phyloP scores from a whole-genome alignment of 2,113 vertebrate genomes.

The Nansenia antarctica region DNA sequence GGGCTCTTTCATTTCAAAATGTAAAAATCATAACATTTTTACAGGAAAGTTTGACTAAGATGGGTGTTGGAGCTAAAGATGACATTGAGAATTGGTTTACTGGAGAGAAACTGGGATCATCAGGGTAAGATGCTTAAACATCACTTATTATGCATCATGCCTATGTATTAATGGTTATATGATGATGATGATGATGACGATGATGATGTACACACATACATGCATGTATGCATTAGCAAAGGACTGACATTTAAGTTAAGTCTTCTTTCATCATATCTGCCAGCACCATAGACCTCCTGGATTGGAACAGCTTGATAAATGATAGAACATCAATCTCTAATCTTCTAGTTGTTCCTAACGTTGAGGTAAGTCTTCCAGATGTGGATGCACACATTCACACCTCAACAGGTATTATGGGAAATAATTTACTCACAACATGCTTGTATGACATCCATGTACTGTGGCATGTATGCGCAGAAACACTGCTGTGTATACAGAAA shows the following conservation, averaged over 20 bases:
- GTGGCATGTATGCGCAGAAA: neutral
- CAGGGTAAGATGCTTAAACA: constrained; percentile 72
- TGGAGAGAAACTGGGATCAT: constrained; percentile 64
- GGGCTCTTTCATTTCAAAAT: too few species aligned
- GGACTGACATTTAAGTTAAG: neutral
- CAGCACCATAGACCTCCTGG: constrained; percentile 87
- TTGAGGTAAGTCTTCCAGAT: constrained; percentile 72
- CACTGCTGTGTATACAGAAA: neutral
- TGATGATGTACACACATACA: neutral
- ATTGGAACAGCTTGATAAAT: constrained; percentile 88
- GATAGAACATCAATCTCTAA: constrained; percentile 76
- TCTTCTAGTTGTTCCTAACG: constrained; percentile 85
- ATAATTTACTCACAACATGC: neutral
- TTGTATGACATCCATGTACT: neutral
- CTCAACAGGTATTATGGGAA: neutral
- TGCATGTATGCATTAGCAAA: neutral
- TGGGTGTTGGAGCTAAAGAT: constrained; percentile 71
- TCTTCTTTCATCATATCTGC: neutral
- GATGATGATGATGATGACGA: neutral
- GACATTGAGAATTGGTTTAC: constrained; percentile 84
- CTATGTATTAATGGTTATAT: too few species aligned
- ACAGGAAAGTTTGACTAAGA: constrained; percentile 80
- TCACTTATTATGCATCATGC: neutral
- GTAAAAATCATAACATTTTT: constrained; percentile 3
- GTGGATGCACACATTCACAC: neutral